Evolutionary conservation across 2,113 vertebrate genomes (phyloP).

Genomic region (Nansenia antarctica): DNA sequence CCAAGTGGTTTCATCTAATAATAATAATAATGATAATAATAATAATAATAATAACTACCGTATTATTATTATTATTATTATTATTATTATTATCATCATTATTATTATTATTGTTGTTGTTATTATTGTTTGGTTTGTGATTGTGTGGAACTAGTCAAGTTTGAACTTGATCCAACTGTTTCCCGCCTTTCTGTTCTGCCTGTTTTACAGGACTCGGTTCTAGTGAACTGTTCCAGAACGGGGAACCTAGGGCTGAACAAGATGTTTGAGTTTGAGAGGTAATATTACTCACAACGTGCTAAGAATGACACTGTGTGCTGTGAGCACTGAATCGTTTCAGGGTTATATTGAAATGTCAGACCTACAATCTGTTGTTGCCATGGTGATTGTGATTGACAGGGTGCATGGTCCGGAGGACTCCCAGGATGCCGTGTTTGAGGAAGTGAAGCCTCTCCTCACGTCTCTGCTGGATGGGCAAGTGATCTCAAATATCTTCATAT

Average conservation of each 20-base stretch:
- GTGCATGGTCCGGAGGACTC: slow-evolving; percentile 77
- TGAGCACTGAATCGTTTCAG: no score
- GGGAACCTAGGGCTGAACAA: slow-evolving; percentile 57
- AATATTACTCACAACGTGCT: slow-evolving; percentile 3
- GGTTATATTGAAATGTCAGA: not conserved
- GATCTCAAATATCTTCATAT: not conserved
- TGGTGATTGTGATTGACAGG: slow-evolving; percentile 54
- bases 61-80: no score
- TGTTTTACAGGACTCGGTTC: slow-evolving; percentile 64
- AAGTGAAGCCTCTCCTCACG: slow-evolving; percentile 80
- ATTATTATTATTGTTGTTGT: no score
- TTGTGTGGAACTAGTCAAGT: not conserved
- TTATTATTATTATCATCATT: no score
- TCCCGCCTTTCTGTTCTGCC: not conserved
- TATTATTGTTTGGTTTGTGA: not conserved
- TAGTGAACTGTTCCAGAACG: slow-evolving; percentile 63
- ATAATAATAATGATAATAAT: not conserved
- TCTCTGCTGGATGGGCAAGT: slow-evolving; percentile 85
- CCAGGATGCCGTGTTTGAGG: slow-evolving; percentile 78
- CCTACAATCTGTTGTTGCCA: not conserved
- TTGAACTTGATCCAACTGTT: not conserved
- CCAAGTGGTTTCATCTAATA: not conserved
- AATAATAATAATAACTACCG: no score
- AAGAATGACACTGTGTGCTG: not conserved
- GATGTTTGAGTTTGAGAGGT: slow-evolving; percentile 78